These are phyloP conservation scores for Dasypogon diadema DNA, from an alignment of 2,888 invertebrate species.

Conservation along the genomic window DNA sequence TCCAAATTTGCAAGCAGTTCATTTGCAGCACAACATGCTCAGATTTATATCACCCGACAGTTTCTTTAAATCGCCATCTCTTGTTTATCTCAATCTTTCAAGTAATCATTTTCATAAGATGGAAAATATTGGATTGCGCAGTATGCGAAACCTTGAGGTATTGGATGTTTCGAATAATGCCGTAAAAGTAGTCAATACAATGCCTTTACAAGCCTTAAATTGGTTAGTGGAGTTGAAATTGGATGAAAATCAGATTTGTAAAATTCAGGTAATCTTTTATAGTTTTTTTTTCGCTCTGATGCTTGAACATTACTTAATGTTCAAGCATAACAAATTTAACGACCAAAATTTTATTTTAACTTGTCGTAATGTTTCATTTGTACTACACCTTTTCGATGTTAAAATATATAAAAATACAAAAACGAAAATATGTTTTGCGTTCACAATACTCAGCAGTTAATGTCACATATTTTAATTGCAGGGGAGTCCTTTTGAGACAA, in stretches of 20 bases:
- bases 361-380: no score
- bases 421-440: no score
- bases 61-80: slow-evolving; percentile 81
- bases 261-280: slow-evolving; percentile 71
- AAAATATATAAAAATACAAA: no score
- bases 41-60: slow-evolving; percentile 79
- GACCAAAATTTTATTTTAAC: no score
- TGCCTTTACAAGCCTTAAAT: slow-evolving; percentile 80
- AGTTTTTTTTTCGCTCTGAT: no score
- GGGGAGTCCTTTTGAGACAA: slow-evolving; percentile 84
- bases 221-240: slow-evolving; percentile 89
- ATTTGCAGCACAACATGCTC: slow-evolving; percentile 84
- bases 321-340: no score
- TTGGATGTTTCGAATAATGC: slow-evolving; percentile 86
- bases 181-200: slow-evolving; percentile 77
- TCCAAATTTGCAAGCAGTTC: slow-evolving; percentile 74
- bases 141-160: slow-evolving; percentile 82
- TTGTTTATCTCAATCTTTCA: slow-evolving; percentile 86
- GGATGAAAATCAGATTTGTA: slow-evolving; percentile 86
- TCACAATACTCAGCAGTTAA: no score
- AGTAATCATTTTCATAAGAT: slow-evolving; percentile 81
- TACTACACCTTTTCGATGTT: no score
- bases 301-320: no score
- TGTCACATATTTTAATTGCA: slow-evolving; percentile 52
- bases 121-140: slow-evolving; percentile 79